A percentile compares a stretch with the other conserved stretches of the same genome.
These are phyloP conservation scores for Philaethria dido DNA, from an alignment of 2,888 invertebrate species.

Conservation along the genomic window DNA sequence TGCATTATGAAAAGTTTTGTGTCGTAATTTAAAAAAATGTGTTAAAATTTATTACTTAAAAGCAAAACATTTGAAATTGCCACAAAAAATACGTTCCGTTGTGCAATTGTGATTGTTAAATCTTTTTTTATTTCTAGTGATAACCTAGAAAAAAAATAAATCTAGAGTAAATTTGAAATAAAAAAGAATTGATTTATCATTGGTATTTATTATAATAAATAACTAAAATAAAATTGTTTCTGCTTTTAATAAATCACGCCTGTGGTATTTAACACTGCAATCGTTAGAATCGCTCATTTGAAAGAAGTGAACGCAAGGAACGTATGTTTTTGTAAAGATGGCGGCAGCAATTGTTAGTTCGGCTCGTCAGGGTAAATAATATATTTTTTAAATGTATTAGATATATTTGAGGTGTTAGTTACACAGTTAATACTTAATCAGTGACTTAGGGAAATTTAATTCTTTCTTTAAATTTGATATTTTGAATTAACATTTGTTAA, in stretches of 20 bases:
- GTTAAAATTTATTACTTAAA: too few species aligned
- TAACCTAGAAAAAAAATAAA: background rate
- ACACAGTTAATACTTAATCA: background rate
- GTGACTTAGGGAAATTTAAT: background rate
- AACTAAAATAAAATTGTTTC: background rate
- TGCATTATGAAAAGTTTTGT: too few species aligned
- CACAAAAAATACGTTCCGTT: background rate
- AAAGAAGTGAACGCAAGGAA: conserved; percentile 44
- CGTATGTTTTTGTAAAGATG: conserved; percentile 65
- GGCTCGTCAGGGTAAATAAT: conserved; percentile 82
- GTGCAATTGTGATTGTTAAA: background rate
- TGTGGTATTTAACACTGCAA: background rate
- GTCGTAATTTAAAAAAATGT: too few species aligned
- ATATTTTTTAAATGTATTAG: conserved; percentile 46
- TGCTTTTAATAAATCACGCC: background rate
- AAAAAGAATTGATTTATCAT: background rate
- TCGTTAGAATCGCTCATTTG: background rate
- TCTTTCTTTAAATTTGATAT: background rate
- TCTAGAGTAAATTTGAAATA: background rate
- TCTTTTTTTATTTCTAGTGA: background rate
- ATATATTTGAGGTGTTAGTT: background rate
- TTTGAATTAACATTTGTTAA: conserved; percentile 7
- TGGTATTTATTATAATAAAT: too few species aligned
- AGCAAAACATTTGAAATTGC: background rate
- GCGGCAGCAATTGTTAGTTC: conserved; percentile 81